Evolutionary conservation across 2,113 vertebrate species (phyloP), one percentile per base, ranked within the genome.

Genomic region (Perca schrenkii): DNA sequence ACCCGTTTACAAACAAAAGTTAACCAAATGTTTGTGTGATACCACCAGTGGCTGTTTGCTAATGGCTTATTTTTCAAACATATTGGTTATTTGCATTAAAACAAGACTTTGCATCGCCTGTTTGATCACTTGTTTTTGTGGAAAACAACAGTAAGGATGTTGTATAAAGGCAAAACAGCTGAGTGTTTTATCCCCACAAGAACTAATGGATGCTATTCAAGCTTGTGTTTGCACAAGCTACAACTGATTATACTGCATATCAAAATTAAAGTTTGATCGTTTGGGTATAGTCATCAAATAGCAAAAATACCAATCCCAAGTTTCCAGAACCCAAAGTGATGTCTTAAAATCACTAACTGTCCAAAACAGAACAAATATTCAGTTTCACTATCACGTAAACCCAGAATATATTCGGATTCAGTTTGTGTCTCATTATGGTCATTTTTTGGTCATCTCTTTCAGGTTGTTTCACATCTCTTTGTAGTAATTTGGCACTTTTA

Each of bases 1-100:
- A 25, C 3, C 50, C 1, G 2, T 60, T 47, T 13, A 57, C 21
- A 58, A 60, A 76, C 66, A 77, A 8, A 52, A 22, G 14, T 16
- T 54, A 31, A 66, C 74, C 64, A 74, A 69, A 25, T 50, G 31
- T 63, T 49, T 74, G 57, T 64, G 40, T 64, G n/a, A 69, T 36
- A 17, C 17, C 31, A 21, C 25, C 2, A 22, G 17, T 2, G 0
- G 0, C 22, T 63, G 34, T 15, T 22, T 49, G 36, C 46, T 60
- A 64, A 64, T 53, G 15, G 46, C 53, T 53, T 76, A 22, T 71
- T 62, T 62, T 66, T n/a, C 36, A 28, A 28, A 67, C 36, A 63
- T 52, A 22, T 54, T 31, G 19, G 22, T 13, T 76, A 21, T 86
- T 81, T 56, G 54, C 50, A 70, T 16, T 62, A 4, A 53, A 40